Conservation (phyloP, 2,888 invertebrate species). For the Zeuzera pyrina region DNA sequence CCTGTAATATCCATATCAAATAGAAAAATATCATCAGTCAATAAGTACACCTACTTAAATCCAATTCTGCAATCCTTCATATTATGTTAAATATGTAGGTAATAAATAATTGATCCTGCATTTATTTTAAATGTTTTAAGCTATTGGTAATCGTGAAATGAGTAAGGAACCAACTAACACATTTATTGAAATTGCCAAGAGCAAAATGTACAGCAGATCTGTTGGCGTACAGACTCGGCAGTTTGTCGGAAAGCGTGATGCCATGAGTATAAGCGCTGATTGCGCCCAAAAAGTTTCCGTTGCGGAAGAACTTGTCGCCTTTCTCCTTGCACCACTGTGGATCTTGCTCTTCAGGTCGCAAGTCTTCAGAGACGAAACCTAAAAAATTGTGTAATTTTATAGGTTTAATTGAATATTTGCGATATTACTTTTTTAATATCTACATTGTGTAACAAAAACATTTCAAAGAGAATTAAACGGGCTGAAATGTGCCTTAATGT, state of each 20-base stretch:
- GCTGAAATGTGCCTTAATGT: slow-evolving; percentile 80
- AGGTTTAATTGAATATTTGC: background rate
- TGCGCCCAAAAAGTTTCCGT: slow-evolving; percentile 83
- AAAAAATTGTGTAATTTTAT: slow-evolving; percentile 10
- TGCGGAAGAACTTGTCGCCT: slow-evolving; percentile 84
- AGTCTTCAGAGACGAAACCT: slow-evolving; percentile 82
- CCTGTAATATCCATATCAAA: too few relatives aligned
- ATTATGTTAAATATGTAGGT: too few relatives aligned
- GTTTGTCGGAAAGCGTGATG: slow-evolving; percentile 79
- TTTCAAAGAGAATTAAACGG: slow-evolving; percentile 85
- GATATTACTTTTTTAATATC: slow-evolving; percentile 34
- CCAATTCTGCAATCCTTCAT: too few relatives aligned
- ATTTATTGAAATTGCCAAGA: slow-evolving; percentile 81
- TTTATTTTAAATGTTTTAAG: too few relatives aligned
- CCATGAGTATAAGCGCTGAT: slow-evolving; percentile 88
- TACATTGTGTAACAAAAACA: slow-evolving; percentile 76
- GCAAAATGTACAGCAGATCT: slow-evolving; percentile 87
- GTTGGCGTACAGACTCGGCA: slow-evolving; percentile 82
- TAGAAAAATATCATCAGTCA: too few relatives aligned
- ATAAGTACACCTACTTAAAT: too few relatives aligned
- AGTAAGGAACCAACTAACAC: slow-evolving; percentile 43
- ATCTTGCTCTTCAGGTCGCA: slow-evolving; percentile 85
- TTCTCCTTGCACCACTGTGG: slow-evolving; percentile 87
- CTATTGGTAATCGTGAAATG: background rate
- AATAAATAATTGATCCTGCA: too few relatives aligned